phyloP scores from a whole-genome alignment of 2,797 vertebrate genomes.

The Rhinatrema bivittatum region DNA sequence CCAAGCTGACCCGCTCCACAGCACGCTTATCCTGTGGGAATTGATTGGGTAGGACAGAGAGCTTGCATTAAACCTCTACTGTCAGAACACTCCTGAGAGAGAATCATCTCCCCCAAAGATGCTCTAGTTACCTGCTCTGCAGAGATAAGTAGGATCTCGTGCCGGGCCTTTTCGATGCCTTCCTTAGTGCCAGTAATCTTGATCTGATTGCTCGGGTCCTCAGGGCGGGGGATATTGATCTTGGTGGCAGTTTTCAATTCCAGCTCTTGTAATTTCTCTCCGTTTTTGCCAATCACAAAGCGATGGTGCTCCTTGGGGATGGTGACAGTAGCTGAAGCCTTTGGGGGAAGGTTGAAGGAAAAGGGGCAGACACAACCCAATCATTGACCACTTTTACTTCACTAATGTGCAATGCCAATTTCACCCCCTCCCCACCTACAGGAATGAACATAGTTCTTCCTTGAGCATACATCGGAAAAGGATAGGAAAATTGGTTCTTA shows the following conservation, averaged over 20 bases:
- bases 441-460: no score
- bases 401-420: no score
- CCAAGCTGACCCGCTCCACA: slow-evolving; percentile 60
- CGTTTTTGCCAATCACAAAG: slow-evolving; percentile 68
- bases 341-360: not conserved
- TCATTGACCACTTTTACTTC: no score
- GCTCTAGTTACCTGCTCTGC: slow-evolving; percentile 62
- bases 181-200: slow-evolving; percentile 68
- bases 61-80: no score
- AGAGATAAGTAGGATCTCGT: slow-evolving; percentile 68
- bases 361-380: no score
- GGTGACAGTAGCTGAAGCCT: slow-evolving; percentile 63
- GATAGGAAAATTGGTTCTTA: no score
- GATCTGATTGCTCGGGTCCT: slow-evolving; percentile 61
- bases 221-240: slow-evolving; percentile 58
- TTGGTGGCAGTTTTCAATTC: slow-evolving; percentile 70
- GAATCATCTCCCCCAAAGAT: no score
- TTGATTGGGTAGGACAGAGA: not conserved
- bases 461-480: no score
- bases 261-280: slow-evolving; percentile 68
- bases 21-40: slow-evolving; percentile 62
- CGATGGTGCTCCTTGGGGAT: slow-evolving; percentile 73
- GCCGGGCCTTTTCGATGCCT: slow-evolving; percentile 66
- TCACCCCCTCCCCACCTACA: no score
- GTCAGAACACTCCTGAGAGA: no score